Evolutionary conservation across 2,888 invertebrate genomes (phyloP).

Genomic region (Luffia ferchaultella): DNA sequence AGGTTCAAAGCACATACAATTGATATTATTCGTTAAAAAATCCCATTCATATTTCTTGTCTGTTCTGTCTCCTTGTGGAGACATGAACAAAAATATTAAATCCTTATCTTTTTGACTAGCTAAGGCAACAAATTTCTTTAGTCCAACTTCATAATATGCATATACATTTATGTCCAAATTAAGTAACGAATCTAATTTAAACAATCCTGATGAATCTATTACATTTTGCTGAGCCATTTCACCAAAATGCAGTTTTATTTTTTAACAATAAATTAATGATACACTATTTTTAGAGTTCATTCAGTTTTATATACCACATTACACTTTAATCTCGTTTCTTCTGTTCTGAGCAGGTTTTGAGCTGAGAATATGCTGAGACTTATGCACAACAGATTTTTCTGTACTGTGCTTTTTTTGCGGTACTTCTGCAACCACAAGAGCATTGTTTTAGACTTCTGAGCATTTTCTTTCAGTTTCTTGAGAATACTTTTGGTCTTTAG

Average conservation of each 20-base stretch:
- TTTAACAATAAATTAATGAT: too few relatives aligned
- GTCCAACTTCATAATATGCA: slow-evolving; percentile 54
- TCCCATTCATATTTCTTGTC: slow-evolving; percentile 55
- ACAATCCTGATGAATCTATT: slow-evolving; percentile 53
- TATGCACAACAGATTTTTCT: too few relatives aligned
- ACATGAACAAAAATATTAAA: slow-evolving; percentile 45
- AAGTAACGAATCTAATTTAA: slow-evolving; percentile 51
- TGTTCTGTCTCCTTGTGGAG: slow-evolving; percentile 39
- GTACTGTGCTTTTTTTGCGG: too few relatives aligned
- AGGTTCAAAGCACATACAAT: slow-evolving; percentile 84
- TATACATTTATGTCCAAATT: slow-evolving; percentile 44
- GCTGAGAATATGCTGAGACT: too few relatives aligned
- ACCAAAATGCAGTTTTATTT: neutral
- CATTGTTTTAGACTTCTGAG: too few relatives aligned
- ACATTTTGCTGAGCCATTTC: slow-evolving; percentile 41
- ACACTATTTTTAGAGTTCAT: too few relatives aligned
- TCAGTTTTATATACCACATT: too few relatives aligned
- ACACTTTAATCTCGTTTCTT: too few relatives aligned
- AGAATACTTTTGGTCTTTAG: too few relatives aligned
- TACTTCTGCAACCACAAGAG: too few relatives aligned
- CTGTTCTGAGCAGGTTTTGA: too few relatives aligned
- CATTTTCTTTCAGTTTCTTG: too few relatives aligned
- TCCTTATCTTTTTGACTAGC: slow-evolving; percentile 44
- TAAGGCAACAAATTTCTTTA: slow-evolving; percentile 51
- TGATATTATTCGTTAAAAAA: slow-evolving; percentile 59